Evolutionary conservation across 23 tunicate species (phyloP).

Genomic region (Trididemnum clinides): DNA sequence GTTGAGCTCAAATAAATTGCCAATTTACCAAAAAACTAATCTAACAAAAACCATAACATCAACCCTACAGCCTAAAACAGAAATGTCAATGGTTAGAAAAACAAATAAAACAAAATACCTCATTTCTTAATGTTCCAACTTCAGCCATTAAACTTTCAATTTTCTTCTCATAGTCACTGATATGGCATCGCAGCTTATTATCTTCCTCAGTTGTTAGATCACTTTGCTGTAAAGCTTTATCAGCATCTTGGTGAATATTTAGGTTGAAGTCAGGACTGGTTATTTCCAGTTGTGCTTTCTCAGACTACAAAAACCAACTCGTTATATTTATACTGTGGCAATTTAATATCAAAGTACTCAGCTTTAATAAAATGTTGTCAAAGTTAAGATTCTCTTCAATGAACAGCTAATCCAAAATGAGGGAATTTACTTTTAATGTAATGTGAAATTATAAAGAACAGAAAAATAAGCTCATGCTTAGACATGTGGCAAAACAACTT

Average conservation of each 20-base stretch:
- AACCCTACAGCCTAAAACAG: too few relatives aligned
- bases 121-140: conserved; percentile 87
- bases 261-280: conserved; percentile 15
- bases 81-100: too few relatives aligned
- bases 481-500: too few relatives aligned
- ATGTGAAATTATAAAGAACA: neutral
- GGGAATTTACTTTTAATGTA: too few relatives aligned
- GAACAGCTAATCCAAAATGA: neutral
- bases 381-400: too few relatives aligned
- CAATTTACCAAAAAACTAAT: too few relatives aligned
- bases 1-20: too few relatives aligned
- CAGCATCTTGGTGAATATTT: neutral
- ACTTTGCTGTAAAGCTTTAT: conserved; percentile 33
- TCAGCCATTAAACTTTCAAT: conserved; percentile 88
- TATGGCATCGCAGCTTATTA: conserved; percentile 58
- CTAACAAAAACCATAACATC: too few relatives aligned
- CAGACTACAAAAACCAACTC: too few relatives aligned
- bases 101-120: conserved; percentile 20
- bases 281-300: conserved; percentile 60
- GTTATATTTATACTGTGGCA: too few relatives aligned
- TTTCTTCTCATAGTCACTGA: conserved; percentile 71
- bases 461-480: neutral
- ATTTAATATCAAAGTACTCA: too few relatives aligned
- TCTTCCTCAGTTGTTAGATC: conserved; percentile 79
- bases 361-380: too few relatives aligned